These are phyloP conservation scores for Chelonia mydas DNA, from an alignment of 2,797 vertebrate species.

Conservation along the genomic window DNA sequence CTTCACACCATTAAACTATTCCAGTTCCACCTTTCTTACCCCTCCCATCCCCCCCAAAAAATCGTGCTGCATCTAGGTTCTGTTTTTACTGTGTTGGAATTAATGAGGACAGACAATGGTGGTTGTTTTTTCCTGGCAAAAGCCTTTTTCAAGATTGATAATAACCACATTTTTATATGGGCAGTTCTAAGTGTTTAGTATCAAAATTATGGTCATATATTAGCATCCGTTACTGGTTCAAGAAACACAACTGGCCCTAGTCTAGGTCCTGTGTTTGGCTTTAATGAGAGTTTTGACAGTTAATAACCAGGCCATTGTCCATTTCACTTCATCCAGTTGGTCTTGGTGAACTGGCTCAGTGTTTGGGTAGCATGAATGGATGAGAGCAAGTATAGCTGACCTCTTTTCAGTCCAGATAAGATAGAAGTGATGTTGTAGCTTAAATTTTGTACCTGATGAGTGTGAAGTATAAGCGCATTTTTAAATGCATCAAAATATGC, in stretches of 20 bases:
- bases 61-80: not conserved
- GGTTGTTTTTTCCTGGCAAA: accelerated
- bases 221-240: not conserved
- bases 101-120: not conserved
- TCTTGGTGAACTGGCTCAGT: not conserved
- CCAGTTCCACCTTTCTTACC: not conserved
- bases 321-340: not conserved
- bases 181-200: not conserved
- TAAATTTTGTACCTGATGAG: not conserved
- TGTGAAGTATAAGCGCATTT: not conserved
- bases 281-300: not conserved
- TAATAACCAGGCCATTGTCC: not conserved
- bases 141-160: not conserved
- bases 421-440: not conserved
- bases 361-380: not conserved
- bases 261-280: not conserved
- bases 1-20: not conserved
- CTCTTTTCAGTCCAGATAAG: not conserved
- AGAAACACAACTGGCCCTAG: not conserved
- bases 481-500: not conserved
- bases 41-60: not conserved
- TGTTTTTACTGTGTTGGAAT: not conserved
- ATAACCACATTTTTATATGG: accelerated
- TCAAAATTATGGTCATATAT: not conserved
- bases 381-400: not conserved